A percentile compares a stretch with the other conserved stretches of the same genome.
Evolutionary conservation across 2,113 vertebrate genomes (phyloP).

Genomic region (Syngnathoides biaculeatus): DNA sequence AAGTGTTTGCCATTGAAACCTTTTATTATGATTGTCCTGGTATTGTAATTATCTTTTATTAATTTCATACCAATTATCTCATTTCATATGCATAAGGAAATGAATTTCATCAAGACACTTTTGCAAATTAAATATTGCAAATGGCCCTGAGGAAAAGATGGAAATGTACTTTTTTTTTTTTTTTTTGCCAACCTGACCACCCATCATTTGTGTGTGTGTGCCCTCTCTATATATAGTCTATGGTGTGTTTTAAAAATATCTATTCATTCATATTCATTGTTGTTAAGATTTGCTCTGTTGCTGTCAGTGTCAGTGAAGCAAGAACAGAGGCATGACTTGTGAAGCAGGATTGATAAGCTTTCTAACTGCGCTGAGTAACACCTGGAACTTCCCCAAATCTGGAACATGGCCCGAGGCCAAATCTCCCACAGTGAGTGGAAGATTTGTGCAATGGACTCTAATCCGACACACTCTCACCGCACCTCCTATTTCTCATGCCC

Average conservation of each 20-base stretch:
- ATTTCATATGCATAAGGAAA: constrained; percentile 63
- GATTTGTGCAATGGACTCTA: constrained; percentile 57
- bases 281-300: constrained; percentile 26
- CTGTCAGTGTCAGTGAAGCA: constrained; percentile 16
- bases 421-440: constrained; percentile 54
- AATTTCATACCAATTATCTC: constrained; percentile 56
- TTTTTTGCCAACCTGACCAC: constrained; percentile 29
- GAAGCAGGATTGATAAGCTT: constrained; percentile 54
- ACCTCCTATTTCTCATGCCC: constrained; percentile 53
- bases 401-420: constrained; percentile 56
- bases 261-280: background rate
- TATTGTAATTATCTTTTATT: constrained; percentile 61
- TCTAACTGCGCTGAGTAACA: constrained; percentile 54
- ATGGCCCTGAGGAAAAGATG: constrained; percentile 42
- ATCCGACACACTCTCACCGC: constrained; percentile 53
- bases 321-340: constrained; percentile 24
- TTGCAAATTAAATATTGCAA: constrained; percentile 53
- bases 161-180: constrained; percentile 26
- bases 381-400: constrained; percentile 64
- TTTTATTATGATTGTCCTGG: constrained; percentile 3
- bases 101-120: constrained; percentile 59
- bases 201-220: constrained; percentile 1
- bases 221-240: too few relatives aligned
- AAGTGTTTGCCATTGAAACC: background rate
- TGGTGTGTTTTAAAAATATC: background rate